Evolutionary conservation across 2,888 invertebrate genomes (phyloP).

Genomic region (Hydrotaea diabolus): DNA sequence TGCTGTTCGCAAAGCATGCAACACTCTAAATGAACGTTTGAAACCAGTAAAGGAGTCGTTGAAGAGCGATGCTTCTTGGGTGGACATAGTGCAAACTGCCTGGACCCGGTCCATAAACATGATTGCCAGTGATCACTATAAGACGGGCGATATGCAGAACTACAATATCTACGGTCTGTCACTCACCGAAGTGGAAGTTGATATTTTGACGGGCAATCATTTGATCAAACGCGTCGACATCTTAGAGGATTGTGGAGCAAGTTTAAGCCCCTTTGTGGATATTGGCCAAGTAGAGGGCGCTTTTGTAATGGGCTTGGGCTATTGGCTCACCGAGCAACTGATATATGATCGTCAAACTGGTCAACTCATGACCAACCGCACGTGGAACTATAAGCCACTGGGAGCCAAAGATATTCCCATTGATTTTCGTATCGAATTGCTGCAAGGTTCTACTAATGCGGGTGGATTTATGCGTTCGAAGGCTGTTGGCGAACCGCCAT

Average conservation of each 20-base stretch:
- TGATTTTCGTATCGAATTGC: conserved; percentile 86
- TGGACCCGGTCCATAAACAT: conserved; percentile 82
- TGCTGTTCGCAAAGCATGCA: conserved; percentile 84
- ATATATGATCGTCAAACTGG: conserved; percentile 85
- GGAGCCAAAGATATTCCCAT: conserved; percentile 88
- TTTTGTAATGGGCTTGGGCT: conserved; percentile 88
- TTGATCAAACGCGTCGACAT: conserved; percentile 85
- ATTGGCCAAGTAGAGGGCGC: conserved; percentile 89
- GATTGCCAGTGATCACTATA: conserved; percentile 83
- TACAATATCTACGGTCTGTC: conserved; percentile 85
- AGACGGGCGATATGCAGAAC: conserved; percentile 81
- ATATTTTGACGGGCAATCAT: conserved; percentile 89
- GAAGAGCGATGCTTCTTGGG: conserved; percentile 81
- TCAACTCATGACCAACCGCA: conserved; percentile 86
- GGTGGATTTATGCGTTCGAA: conserved; percentile 86
- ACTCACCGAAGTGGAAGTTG: conserved; percentile 87
- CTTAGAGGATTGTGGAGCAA: conserved; percentile 87
- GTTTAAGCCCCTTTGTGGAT: conserved; percentile 86
- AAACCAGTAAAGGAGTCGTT: conserved; percentile 80
- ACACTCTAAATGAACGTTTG: conserved; percentile 83
- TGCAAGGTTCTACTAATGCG: conserved; percentile 84
- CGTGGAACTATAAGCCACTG: conserved; percentile 90
- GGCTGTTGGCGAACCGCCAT: conserved; percentile 84
- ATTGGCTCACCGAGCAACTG: conserved; percentile 87
- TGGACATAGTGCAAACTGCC: conserved; percentile 82